Evolutionary conservation across 2,113 vertebrate genomes (phyloP).

Genomic region (Desmodus rotundus): DNA sequence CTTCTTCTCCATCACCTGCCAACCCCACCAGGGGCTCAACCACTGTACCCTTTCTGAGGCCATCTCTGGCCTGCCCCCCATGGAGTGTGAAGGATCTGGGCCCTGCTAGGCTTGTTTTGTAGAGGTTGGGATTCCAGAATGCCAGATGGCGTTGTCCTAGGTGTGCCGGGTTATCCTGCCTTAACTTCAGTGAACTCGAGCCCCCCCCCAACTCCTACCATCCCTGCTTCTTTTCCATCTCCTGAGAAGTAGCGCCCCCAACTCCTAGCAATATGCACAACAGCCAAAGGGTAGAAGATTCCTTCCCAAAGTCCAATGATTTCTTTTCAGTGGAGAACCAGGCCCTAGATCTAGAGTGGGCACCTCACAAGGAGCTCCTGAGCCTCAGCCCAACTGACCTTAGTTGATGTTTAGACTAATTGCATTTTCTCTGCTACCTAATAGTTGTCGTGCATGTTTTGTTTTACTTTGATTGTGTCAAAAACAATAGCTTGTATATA

Average conservation of each 20-base stretch:
- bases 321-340: constrained; percentile 25
- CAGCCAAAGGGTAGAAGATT: neutral
- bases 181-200: neutral
- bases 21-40: neutral
- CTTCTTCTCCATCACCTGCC: neutral
- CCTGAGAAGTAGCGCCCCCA: neutral
- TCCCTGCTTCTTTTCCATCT: neutral
- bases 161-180: neutral
- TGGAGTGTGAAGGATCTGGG: neutral
- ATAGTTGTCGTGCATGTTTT: constrained; percentile 40
- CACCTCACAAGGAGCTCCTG: neutral
- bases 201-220: no score
- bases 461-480: constrained; percentile 49
- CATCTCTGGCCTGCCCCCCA: neutral
- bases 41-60: neutral
- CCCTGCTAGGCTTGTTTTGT: neutral
- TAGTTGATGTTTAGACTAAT: constrained; percentile 35
- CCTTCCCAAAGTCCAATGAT: neutral
- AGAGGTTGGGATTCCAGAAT: neutral
- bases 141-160: neutral
- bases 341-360: neutral
- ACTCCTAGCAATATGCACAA: neutral
- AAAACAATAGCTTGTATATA: constrained; percentile 58
- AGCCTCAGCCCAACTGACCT: neutral
- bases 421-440: constrained; percentile 52